Conservation (phyloP, 1,140 invertebrate species). For the Berghia stephanieae region DNA sequence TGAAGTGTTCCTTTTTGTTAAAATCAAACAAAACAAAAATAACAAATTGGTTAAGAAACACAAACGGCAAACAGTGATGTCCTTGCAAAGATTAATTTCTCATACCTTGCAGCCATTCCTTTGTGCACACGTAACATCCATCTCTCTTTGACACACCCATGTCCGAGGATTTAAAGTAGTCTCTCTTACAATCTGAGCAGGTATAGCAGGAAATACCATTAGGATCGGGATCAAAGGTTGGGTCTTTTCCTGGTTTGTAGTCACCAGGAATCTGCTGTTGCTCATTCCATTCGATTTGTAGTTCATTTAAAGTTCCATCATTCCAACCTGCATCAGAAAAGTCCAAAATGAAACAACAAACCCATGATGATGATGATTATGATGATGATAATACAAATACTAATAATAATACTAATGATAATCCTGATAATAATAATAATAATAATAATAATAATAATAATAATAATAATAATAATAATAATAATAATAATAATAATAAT, state of each 20-base stretch:
- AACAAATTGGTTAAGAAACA: background rate
- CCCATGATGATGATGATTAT: too few relatives aligned
- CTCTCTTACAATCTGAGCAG: conserved; percentile 45
- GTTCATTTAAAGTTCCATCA: conserved; percentile 48
- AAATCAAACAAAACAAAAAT: background rate
- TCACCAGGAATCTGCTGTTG: conserved; percentile 49
- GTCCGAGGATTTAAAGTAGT: conserved; percentile 44
- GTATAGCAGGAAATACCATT: conserved; percentile 47
- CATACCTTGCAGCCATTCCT: conserved; percentile 49
- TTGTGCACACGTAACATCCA: conserved; percentile 50
- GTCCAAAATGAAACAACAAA: too few relatives aligned
- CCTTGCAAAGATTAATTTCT: background rate
- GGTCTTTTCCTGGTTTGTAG: conserved; percentile 38
- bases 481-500: too few relatives aligned
- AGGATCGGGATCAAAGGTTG: conserved; percentile 42
- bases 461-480: too few relatives aligned
- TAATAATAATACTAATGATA: too few relatives aligned
- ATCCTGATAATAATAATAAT: too few relatives aligned
- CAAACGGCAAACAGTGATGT: background rate
- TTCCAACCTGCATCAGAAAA: conserved; percentile 46
- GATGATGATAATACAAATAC: too few relatives aligned
- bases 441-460: too few relatives aligned
- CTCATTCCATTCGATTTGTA: conserved; percentile 50
- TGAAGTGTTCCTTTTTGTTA: background rate
- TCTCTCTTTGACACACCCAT: conserved; percentile 30